Evolutionary conservation across 2,797 vertebrate genomes (phyloP).

Genomic region (Erithacus rubecula): DNA sequence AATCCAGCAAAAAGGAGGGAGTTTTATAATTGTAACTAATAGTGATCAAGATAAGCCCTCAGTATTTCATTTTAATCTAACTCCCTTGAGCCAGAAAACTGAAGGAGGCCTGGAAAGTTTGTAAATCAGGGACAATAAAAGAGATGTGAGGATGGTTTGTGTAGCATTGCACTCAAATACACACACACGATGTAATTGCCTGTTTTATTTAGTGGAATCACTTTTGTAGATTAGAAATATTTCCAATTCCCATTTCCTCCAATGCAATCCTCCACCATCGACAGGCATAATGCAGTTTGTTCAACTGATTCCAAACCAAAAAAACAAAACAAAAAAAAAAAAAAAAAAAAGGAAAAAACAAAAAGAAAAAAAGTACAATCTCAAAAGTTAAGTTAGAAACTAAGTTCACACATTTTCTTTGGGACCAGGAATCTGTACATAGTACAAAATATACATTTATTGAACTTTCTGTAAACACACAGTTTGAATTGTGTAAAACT

Average conservation of each 20-base stretch:
- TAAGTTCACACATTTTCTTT: conserved; percentile 85
- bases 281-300: conserved; percentile 86
- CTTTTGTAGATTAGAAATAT: conserved; percentile 86
- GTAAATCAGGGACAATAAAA: background rate
- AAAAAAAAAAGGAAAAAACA: conserved; percentile 72
- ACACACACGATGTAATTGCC: conserved; percentile 80
- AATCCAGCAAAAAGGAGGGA: background rate
- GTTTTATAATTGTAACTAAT: background rate
- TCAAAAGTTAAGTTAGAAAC: conserved; percentile 81
- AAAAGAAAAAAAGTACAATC: conserved; percentile 81
- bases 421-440: conserved; percentile 83
- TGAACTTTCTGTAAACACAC: conserved; percentile 82
- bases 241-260: conserved; percentile 64
- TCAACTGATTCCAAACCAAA: conserved; percentile 80
- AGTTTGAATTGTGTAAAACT: conserved; percentile 84
- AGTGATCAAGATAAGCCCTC: background rate
- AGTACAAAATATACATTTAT: conserved; percentile 92
- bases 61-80: background rate
- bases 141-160: background rate
- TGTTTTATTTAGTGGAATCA: conserved; percentile 91
- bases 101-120: background rate
- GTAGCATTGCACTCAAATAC: conserved; percentile 57
- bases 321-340: conserved; percentile 75
- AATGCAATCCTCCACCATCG: conserved; percentile 74
- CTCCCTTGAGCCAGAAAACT: background rate